Base-by-base conservation (phyloP, 1,140 invertebrate species). In the Drosophila pruinosa region DNA sequence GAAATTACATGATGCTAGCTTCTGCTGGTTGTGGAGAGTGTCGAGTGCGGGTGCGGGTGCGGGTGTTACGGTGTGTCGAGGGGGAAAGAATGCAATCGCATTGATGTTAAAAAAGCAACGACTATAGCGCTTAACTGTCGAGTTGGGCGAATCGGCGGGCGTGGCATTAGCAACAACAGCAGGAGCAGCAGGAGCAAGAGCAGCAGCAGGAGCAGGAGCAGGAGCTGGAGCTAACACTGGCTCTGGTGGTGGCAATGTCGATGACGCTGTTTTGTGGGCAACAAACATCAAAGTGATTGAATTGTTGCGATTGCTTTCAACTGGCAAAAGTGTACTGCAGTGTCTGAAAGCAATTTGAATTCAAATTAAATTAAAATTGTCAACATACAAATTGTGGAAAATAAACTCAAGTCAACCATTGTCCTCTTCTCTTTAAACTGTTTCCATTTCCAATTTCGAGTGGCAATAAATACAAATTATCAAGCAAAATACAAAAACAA, bases 261-360 rank as follows among this genome's bases (percentile, higher is more conserved):
- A 34, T 34, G 31, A 12, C 31, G 63, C 53, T 69, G 76, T 80
- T 85, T 85, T 83, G 81, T 81, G 81, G 77, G 77, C 58, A 75
- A 61, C 73, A 83, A 80, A 74, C 81, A 86, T 86, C 81, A 86
- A 86, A 86, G 81, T 86, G 81, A 86, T 86, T 86, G 81, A 86
- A 81, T 86, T 86, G 81, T 86, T 86, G 81, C 81, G 81, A 86
- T 86, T 86, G 81, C 81, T 86, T 81, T 86, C 74, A 81, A 76
- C 10, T 19, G 41, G 19, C 41, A 47, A 39, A 71, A 53, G 54
- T 53, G 72, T 34, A 4, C 31, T 34, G 72, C 56, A 57, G 34
- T 39, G 61, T 39, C 68, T 65, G 52, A 45, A 50, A 64, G 48
- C 67, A 76, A 71, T 53, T 67, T 36, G 53, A 69, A 65, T 81